A percentile compares a stretch with the other conserved stretches of the same genome.
Evolutionary conservation across 2,797 vertebrate species (phyloP).

Genomic region (Kryptolebias ocellatus): DNA sequence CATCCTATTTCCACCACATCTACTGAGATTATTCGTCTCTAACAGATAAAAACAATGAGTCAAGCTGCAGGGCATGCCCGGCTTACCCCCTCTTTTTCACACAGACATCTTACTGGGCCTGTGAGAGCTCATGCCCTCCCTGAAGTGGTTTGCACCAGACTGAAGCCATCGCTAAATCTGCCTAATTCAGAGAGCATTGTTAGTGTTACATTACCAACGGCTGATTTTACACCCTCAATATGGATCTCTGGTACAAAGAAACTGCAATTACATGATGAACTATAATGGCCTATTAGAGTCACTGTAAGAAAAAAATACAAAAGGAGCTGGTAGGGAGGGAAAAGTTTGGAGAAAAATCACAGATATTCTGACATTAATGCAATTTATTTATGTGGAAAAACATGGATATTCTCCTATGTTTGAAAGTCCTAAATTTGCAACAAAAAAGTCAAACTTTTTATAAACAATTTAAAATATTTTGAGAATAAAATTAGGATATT

Average conservation of each 20-base stretch:
- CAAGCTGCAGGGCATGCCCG: conserved; percentile 65
- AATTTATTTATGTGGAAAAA: too few relatives aligned
- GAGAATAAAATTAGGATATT: too few relatives aligned
- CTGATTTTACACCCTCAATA: neutral
- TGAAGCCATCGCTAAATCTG: neutral
- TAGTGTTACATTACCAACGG: neutral
- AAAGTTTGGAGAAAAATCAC: too few relatives aligned
- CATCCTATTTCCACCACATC: conserved; percentile 33
- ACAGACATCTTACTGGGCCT: conserved; percentile 49
- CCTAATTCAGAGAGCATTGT: neutral
- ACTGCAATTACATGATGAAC: too few relatives aligned
- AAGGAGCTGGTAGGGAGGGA: too few relatives aligned
- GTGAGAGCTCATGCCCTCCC: conserved; percentile 59
- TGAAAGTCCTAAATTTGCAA: too few relatives aligned
- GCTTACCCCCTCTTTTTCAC: conserved; percentile 35
- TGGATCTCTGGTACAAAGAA: neutral
- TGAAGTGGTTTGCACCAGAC: conserved; percentile 20
- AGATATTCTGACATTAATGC: too few relatives aligned
- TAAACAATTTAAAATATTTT: too few relatives aligned
- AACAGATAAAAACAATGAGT: conserved; percentile 68
- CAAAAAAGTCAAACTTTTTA: too few relatives aligned
- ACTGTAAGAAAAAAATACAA: too few relatives aligned
- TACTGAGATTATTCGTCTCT: conserved; percentile 45
- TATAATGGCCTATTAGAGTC: too few relatives aligned
- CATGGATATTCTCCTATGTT: too few relatives aligned